Conservation (phyloP, 2,888 invertebrate genomes). For the Argyra leucocephala region DNA sequence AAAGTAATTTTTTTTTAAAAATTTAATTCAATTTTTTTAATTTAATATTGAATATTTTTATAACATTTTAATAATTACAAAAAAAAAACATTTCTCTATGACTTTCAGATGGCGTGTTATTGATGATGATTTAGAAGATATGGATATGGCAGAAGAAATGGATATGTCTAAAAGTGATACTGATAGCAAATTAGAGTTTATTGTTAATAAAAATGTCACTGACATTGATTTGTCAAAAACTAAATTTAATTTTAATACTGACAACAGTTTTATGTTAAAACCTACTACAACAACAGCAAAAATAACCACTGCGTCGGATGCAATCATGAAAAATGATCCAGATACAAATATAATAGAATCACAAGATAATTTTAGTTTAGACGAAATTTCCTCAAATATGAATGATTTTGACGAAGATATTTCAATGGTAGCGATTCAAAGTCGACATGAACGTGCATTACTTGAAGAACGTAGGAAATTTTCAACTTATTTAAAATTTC, state of each 20-base stretch:
- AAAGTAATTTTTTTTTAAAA: slow-evolving; percentile 51
- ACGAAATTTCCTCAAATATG: slow-evolving; percentile 18
- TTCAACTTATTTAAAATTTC: slow-evolving; percentile 42
- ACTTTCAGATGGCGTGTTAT: slow-evolving; percentile 61
- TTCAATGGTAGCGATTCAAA: slow-evolving; percentile 60
- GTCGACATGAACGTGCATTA: slow-evolving; percentile 59
- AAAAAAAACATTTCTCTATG: no score
- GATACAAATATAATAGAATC: background rate
- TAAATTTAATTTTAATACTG: slow-evolving; percentile 7
- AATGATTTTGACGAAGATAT: slow-evolving; percentile 59
- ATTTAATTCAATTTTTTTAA: background rate
- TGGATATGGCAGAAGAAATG: no score
- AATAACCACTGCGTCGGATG: no score
- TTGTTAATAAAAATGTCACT: background rate
- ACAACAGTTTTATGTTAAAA: no score
- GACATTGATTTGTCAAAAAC: background rate
- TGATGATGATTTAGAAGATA: slow-evolving; percentile 47
- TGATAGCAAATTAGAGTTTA: background rate
- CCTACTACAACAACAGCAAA: slow-evolving; percentile 11
- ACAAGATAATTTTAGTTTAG: slow-evolving; percentile 5
- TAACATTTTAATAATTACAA: no score
- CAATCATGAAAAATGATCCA: no score
- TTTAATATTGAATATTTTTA: slow-evolving; percentile 8
- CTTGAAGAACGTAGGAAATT: slow-evolving; percentile 65
- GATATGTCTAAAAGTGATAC: background rate